Conservation (phyloP, 2,797 vertebrate species). For the Enteromius fasciolatus region DNA sequence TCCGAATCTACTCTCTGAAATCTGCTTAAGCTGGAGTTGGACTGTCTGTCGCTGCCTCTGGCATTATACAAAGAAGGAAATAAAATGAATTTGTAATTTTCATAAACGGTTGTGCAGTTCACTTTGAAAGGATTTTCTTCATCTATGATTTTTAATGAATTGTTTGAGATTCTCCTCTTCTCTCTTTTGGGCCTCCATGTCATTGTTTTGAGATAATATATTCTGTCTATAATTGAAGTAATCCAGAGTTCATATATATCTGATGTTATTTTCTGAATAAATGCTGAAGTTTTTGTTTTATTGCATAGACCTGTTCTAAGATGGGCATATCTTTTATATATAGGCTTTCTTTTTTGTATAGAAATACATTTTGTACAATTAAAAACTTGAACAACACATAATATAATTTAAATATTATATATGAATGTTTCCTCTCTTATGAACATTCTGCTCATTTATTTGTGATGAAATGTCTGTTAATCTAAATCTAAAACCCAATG, state of each 20-base stretch:
- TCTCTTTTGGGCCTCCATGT: slow-evolving; percentile 39
- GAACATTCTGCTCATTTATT: slow-evolving; percentile 4
- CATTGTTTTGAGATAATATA: slow-evolving; percentile 70
- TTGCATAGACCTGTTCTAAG: not conserved
- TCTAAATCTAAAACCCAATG: slow-evolving; percentile 65
- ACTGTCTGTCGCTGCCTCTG: slow-evolving; percentile 51
- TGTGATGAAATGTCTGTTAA: slow-evolving; percentile 67
- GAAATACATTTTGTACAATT: not conserved
- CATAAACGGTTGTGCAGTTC: slow-evolving; percentile 28
- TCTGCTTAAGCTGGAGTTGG: slow-evolving; percentile 58
- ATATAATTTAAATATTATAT: not conserved
- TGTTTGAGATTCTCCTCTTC: slow-evolving; percentile 40
- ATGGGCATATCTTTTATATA: not conserved
- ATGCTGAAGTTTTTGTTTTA: slow-evolving; percentile 33
- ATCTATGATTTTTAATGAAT: slow-evolving; percentile 39
- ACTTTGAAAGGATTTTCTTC: slow-evolving; percentile 12
- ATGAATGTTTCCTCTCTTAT: not conserved
- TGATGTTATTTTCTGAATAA: slow-evolving; percentile 66
- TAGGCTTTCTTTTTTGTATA: not conserved
- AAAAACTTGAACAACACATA: not conserved
- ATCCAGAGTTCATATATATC: slow-evolving; percentile 67
- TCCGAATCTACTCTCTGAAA: slow-evolving; percentile 69
- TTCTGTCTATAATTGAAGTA: slow-evolving; percentile 74
- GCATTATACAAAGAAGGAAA: slow-evolving; percentile 23
- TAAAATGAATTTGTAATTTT: slow-evolving; percentile 44